A percentile compares a stretch with the other conserved stretches of the same genome.
These are phyloP conservation scores for Pararge aegeria DNA, from an alignment of 1,140 invertebrate species.

Conservation along the genomic window DNA sequence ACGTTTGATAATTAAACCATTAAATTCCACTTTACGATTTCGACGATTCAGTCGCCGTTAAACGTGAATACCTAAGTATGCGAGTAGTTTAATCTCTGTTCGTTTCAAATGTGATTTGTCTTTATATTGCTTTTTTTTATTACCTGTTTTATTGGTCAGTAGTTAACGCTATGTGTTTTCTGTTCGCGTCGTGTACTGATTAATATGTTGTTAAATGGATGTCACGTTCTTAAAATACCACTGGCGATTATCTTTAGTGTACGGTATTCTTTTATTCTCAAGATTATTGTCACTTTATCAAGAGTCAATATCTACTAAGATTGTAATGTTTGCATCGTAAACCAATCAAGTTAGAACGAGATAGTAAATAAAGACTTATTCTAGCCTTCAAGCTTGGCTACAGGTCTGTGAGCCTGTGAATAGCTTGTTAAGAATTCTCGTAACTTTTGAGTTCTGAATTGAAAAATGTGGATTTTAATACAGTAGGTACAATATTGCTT, in stretches of 20 bases:
- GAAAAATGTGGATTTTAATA: no score
- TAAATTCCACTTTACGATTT: slow-evolving; percentile 11
- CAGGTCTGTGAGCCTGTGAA: no score
- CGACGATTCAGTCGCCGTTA: background rate
- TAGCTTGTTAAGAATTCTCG: no score
- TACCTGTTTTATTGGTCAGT: slow-evolving; percentile 19
- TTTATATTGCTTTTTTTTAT: slow-evolving; percentile 22
- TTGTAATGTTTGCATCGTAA: no score
- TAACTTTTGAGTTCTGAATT: no score
- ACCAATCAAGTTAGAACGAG: no score
- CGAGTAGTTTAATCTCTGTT: slow-evolving; percentile 17
- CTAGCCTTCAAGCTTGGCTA: no score
- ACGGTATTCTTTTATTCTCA: background rate
- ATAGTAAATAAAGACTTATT: no score
- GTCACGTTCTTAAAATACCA: slow-evolving; percentile 5
- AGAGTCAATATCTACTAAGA: background rate
- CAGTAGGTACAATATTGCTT: no score
- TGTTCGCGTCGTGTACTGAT: slow-evolving; percentile 7
- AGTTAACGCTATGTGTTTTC: slow-evolving; percentile 19
- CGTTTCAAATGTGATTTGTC: slow-evolving; percentile 20
- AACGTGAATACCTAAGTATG: slow-evolving; percentile 9
- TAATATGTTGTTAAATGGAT: slow-evolving; percentile 3
- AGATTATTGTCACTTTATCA: background rate
- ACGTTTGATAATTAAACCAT: slow-evolving; percentile 4
- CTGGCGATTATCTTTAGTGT: background rate